These are phyloP conservation scores for Falco punctatus DNA, from an alignment of 2,113 vertebrate species.

Conservation along the genomic window DNA sequence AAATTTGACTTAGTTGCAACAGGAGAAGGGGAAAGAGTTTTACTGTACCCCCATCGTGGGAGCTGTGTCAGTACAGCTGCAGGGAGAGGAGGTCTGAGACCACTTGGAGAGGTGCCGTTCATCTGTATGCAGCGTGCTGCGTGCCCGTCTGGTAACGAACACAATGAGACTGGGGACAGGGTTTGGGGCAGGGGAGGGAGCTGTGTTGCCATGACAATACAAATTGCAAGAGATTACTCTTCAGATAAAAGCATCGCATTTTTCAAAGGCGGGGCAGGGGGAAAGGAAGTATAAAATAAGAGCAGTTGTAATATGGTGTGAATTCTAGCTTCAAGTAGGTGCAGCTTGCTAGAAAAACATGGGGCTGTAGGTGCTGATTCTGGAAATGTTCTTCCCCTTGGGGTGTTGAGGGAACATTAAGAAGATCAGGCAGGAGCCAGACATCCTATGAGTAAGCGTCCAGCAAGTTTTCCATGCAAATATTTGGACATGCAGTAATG, in stretches of 20 bases:
- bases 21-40: too few species aligned
- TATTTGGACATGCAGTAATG: not conserved
- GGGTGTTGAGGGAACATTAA: not conserved
- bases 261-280: not conserved
- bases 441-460: not conserved
- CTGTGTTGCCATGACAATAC: slow-evolving; percentile 38
- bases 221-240: not conserved
- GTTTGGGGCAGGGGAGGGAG: slow-evolving; percentile 5
- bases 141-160: not conserved
- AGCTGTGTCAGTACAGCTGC: not conserved
- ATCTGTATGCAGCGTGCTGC: slow-evolving; percentile 6
- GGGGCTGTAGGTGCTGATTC: not conserved
- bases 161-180: not conserved
- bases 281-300: not conserved
- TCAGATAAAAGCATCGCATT: not conserved
- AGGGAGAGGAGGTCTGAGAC: not conserved
- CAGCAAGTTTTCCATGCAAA: slow-evolving; percentile 42
- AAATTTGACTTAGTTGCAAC: not conserved
- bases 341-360: not conserved
- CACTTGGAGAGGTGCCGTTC: not conserved
- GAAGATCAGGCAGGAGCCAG: not conserved
- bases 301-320: not conserved
- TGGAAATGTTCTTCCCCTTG: not conserved
- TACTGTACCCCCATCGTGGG: not conserved
- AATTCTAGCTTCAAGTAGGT: not conserved